Base-by-base conservation (phyloP, 1,140 invertebrate genomes). In the Charaxes varanes region DNA sequence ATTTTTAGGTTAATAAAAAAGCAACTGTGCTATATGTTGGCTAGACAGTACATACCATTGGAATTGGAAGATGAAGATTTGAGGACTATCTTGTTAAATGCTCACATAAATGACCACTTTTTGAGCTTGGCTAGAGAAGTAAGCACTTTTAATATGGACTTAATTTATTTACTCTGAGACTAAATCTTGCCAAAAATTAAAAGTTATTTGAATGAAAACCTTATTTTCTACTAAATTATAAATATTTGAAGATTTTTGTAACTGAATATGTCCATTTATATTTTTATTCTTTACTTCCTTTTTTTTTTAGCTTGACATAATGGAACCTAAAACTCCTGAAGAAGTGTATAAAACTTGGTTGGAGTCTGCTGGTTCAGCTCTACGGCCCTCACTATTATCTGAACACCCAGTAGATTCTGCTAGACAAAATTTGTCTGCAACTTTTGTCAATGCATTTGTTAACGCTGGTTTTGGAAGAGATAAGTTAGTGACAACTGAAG, bases 291-390 rank as follows among this genome's bases (percentile, higher is more conserved):
- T n/a, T n/a, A n/a, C n/a, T n/a, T n/a, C n/a, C n/a, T n/a, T n/a
- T 60, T 84, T 19, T 62, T 41, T 63, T 4, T 44, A 93, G 89
- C 88, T 99, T 65, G 98, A 99, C 73, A 99, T 99, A 55, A 97
- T 99, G 93, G 97, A 99, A 73, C 96, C 98, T 0, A 99, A 99
- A 86, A 97, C 96, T 4, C 98, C 98, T 0, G 98, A 99, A 79
- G 98, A 99, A 83, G 97, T 99, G 6, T 99, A 99, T 85, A 99
- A 99, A 84, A 96, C 95, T 4, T 97, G 99, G 87, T 84, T 99
- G 43, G 98, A 99, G 77, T 97, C 94, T 70, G 91, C 88, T 30
- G 90, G 95, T 30, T 93, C 93, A 0, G 90, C 93, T 7, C 93
- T 96, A 51, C 88, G 91, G 6, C 93, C 93, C 7, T 93, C 92